Evolutionary conservation across 1,140 invertebrate species (phyloP).

Genomic region (Macrobrachium nipponense): DNA sequence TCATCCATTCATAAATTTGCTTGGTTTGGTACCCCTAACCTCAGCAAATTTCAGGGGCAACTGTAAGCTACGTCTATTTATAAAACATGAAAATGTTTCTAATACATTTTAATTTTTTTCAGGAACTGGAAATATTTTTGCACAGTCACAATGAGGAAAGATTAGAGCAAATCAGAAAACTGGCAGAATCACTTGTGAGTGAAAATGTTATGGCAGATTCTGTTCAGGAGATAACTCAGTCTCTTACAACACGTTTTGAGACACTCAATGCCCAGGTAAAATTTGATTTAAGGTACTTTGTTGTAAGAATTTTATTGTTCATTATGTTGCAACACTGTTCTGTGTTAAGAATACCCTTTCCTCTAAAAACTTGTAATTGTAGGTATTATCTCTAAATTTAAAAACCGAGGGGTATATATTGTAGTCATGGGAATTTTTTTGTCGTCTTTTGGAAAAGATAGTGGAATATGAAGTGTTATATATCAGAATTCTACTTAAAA

Average conservation of each 20-base stretch:
- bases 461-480: no score
- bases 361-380: no score
- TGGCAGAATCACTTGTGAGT: conserved; percentile 77
- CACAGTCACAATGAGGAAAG: conserved; percentile 80
- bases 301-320: no score
- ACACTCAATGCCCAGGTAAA: conserved; percentile 71
- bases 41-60: background rate
- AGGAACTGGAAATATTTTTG: conserved; percentile 85
- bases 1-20: no score
- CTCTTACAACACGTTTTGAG: conserved; percentile 77
- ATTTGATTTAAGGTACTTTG: no score
- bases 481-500: no score
- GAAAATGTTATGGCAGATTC: conserved; percentile 81
- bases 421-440: no score
- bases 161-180: conserved; percentile 77
- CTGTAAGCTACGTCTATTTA: background rate
- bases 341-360: no score
- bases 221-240: conserved; percentile 79
- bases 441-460: no score
- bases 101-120: conserved; percentile 69
- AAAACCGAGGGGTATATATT: no score
- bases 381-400: no score
- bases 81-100: background rate
- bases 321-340: no score
- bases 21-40: background rate